These are phyloP conservation scores for Drosophila pectinifera DNA, from an alignment of 1,140 invertebrate genomes.

Conservation along the genomic window DNA sequence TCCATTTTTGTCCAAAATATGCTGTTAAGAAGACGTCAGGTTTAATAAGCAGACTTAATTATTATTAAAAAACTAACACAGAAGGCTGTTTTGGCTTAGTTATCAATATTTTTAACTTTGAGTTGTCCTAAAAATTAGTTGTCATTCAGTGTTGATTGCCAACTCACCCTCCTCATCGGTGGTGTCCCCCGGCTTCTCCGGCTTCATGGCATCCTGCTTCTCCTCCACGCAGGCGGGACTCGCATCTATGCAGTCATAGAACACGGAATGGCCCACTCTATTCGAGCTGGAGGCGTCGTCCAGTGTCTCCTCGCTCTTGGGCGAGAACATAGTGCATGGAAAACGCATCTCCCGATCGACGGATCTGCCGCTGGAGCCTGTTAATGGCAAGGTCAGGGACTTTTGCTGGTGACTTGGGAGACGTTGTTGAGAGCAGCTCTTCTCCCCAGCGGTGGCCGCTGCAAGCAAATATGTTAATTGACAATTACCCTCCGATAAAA, in stretches of 20 bases:
- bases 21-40: no score
- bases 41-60: no score
- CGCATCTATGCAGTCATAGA: slow-evolving; percentile 85
- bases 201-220: slow-evolving; percentile 91
- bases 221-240: slow-evolving; percentile 87
- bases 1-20: no score
- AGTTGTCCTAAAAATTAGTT: no score
- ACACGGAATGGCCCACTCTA: slow-evolving; percentile 85
- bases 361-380: slow-evolving; percentile 41
- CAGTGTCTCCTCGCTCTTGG: slow-evolving; percentile 71
- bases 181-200: slow-evolving; percentile 87
- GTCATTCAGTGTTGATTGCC: not conserved
- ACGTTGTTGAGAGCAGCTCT: slow-evolving; percentile 24
- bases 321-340: slow-evolving; percentile 65
- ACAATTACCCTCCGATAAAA: slow-evolving; percentile 46
- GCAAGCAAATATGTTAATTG: slow-evolving; percentile 41
- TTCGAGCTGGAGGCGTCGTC: slow-evolving; percentile 77
- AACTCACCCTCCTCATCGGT: slow-evolving; percentile 88
- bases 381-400: slow-evolving; percentile 77
- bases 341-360: slow-evolving; percentile 67
- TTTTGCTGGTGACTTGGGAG: slow-evolving; percentile 61
- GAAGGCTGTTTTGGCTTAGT: no score
- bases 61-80: no score
- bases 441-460: slow-evolving; percentile 26
- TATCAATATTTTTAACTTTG: no score